phyloP scores from a whole-genome alignment of 2,797 vertebrate species.

The Rhodeus uyekii region DNA sequence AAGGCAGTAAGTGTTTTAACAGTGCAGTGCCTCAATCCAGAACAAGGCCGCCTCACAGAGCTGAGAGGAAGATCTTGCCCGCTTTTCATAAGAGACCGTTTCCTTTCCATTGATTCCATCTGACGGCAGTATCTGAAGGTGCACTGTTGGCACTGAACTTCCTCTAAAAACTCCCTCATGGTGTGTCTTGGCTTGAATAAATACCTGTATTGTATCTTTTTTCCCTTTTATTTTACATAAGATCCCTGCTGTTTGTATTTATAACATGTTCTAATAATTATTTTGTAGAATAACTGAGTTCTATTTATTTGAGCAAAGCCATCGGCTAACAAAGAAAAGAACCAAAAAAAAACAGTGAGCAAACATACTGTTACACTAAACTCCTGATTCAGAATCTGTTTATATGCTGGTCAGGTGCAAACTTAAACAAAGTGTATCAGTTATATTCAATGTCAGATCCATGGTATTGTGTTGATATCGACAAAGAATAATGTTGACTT shows the following conservation, averaged over 20 bases:
- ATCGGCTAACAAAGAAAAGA: slow-evolving; percentile 71
- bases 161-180: slow-evolving; percentile 63
- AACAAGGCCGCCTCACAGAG: slow-evolving; percentile 64
- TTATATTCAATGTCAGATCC: background rate
- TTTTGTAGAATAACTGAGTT: slow-evolving; percentile 76
- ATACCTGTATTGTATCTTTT: slow-evolving; percentile 73
- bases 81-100: slow-evolving; percentile 73
- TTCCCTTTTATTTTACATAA: slow-evolving; percentile 36
- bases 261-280: slow-evolving; percentile 78
- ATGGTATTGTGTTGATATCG: background rate
- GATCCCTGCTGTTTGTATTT: slow-evolving; percentile 72
- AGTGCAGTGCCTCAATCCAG: background rate
- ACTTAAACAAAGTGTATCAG: background rate
- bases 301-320: slow-evolving; percentile 76
- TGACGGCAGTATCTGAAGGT: slow-evolving; percentile 66
- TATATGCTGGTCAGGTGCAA: slow-evolving; percentile 13
- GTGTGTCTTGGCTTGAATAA: slow-evolving; percentile 64
- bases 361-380: slow-evolving; percentile 54
- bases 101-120: slow-evolving; percentile 73
- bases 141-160: slow-evolving; percentile 68
- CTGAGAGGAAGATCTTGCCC: slow-evolving; percentile 62
- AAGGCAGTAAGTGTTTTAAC: slow-evolving; percentile 20
- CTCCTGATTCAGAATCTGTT: slow-evolving; percentile 9
- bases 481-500: background rate
- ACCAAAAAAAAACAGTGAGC: slow-evolving; percentile 60